Evolutionary conservation across 2,888 invertebrate species (phyloP).

Genomic region (Fabriciana adippe): DNA sequence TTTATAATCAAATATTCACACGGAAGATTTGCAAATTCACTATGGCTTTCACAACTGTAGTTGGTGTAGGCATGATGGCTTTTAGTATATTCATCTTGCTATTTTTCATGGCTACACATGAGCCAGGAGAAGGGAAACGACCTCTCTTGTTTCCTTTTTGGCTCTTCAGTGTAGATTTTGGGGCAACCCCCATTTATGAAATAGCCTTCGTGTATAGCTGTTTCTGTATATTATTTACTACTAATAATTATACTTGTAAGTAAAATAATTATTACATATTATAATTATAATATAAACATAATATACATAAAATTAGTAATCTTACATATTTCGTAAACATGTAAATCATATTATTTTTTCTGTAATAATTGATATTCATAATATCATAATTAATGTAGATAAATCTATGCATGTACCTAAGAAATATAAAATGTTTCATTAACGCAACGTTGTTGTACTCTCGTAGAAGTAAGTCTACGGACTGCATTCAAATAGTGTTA

Average conservation of each 20-base stretch:
- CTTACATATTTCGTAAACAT: no score
- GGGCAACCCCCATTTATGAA: conserved; percentile 56
- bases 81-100: conserved; percentile 45
- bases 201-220: conserved; percentile 50
- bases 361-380: no score
- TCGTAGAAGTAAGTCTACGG: no score
- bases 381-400: no score
- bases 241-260: conserved; percentile 58
- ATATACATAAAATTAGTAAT: no score
- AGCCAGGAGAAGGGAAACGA: conserved; percentile 44
- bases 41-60: conserved; percentile 43
- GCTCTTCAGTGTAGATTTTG: conserved; percentile 52
- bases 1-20: conserved; percentile 53
- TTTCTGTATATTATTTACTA: conserved; percentile 44
- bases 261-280: conserved; percentile 28
- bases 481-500: no score
- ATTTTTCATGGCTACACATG: conserved; percentile 45
- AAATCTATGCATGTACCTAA: no score
- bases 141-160: conserved; percentile 60
- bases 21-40: conserved; percentile 53
- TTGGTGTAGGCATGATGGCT: conserved; percentile 44
- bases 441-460: no score
- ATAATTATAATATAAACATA: no score
- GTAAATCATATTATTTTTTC: no score
- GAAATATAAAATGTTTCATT: no score